Base-by-base conservation (phyloP, 2,797 vertebrate species). In the Catamblyrhynchus diadema region DNA sequence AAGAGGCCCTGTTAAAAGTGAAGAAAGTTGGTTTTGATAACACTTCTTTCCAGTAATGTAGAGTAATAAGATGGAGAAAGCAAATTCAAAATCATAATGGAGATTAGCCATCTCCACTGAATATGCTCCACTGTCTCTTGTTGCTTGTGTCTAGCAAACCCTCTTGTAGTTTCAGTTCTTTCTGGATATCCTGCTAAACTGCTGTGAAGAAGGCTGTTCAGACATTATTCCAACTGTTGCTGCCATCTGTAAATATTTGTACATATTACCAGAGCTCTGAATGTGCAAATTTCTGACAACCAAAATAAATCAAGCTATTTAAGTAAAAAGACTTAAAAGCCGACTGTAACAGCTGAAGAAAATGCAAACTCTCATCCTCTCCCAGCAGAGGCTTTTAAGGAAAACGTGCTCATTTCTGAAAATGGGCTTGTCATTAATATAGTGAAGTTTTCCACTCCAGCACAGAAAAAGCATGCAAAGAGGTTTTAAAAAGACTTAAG, bases 231-330 rank as follows among this genome's bases (percentile, higher is more conserved):
- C 21, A 81, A 75, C 54, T 59, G 4, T 51, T 75, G 35, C 37
- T 77, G 35, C 51, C 45, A 66, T 77, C 56, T 70, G 22, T 93
- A 95, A 96, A 84, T 80, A 85, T 81, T 94, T 87, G 64, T 64
- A 69, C 16, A 14, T 48, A 61, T 69, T 85, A 54, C 44, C 41
- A 71, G 72, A 77, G 32, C 23, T 93, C 72, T 81, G 75, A 82
- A 73, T 20, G 19, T 47, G 48, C 50, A 77, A 41, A 54, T 66
- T 82, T 93, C 41, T 81, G 59, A 70, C 37, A 72, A 87, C 25
- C 0, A 22, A 86, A 92, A 88, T 86, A 91, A 86, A 93, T 89
- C 65, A 89, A 51, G 25, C 56, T 32, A 59, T 59, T 80, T 70
- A 51, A 61, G 20, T 65, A 69, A 84, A 73, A 88, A 80, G 56